These are phyloP conservation scores for Apamea crenata DNA, from an alignment of 2,888 invertebrate genomes.

Conservation along the genomic window DNA sequence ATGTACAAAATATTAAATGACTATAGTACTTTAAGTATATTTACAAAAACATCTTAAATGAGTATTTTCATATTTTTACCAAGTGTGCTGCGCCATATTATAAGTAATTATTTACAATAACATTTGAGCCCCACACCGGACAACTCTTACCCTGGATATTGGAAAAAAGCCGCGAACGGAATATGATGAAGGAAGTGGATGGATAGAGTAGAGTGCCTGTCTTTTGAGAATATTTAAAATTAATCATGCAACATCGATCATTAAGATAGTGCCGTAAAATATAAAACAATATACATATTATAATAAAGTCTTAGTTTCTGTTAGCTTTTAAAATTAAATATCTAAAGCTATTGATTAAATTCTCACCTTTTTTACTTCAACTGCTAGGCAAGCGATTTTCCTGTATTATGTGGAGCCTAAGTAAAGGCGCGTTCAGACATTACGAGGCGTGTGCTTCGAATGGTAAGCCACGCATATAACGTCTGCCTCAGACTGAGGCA, in stretches of 20 bases:
- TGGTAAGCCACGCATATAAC: too few relatives aligned
- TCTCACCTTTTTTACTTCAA: slow-evolving; percentile 13
- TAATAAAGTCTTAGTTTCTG: not conserved
- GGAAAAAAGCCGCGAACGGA: slow-evolving; percentile 33
- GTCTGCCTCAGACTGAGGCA: too few relatives aligned
- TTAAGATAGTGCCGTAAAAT: not conserved
- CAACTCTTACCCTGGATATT: slow-evolving; percentile 55
- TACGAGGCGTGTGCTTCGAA: too few relatives aligned
- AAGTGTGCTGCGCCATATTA: not conserved
- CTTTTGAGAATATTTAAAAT: not conserved
- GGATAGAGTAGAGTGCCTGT: slow-evolving; percentile 21
- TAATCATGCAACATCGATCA: slow-evolving; percentile 31
- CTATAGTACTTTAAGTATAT: not conserved
- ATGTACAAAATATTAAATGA: not conserved
- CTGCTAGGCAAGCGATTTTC: not conserved
- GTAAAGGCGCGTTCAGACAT: too few relatives aligned
- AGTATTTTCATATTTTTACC: not conserved
- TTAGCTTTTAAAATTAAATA: too few relatives aligned
- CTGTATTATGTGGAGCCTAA: not conserved
- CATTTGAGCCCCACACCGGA: slow-evolving; percentile 16
- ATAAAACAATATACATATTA: not conserved
- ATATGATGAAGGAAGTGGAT: slow-evolving; percentile 27
- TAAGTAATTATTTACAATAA: slow-evolving; percentile 29
- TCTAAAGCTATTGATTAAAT: not conserved
- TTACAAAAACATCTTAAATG: slow-evolving; percentile 4